These are phyloP conservation scores for Athalia cordata DNA, from an alignment of 2,888 invertebrate species.

Conservation along the genomic window DNA sequence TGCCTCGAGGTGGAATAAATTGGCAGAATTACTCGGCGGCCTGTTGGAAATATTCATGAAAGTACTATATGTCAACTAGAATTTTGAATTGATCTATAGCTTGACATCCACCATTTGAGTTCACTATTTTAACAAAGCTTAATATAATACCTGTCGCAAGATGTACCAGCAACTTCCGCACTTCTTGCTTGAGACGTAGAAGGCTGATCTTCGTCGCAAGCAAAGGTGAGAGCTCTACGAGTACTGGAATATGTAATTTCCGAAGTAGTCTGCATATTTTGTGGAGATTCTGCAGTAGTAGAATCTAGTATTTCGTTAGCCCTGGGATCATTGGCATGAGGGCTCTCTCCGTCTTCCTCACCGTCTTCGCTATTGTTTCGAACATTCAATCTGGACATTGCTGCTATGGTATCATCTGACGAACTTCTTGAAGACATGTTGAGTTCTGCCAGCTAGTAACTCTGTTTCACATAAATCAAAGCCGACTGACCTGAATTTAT, in stretches of 20 bases:
- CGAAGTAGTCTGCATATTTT: conserved; percentile 62
- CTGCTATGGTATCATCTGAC: conserved; percentile 59
- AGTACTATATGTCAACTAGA: conserved; percentile 9
- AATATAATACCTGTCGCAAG: conserved; percentile 58
- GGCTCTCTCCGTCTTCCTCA: conserved; percentile 53
- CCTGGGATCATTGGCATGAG: conserved; percentile 15
- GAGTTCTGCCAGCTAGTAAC: too few relatives aligned
- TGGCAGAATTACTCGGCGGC: conserved; percentile 65
- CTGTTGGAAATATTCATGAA: conserved; percentile 53
- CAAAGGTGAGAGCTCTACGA: conserved; percentile 62
- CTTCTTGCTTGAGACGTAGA: conserved; percentile 56
- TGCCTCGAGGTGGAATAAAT: conserved; percentile 59
- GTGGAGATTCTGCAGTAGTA: conserved; percentile 55
- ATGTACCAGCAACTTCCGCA: conserved; percentile 56
- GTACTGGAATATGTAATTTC: conserved; percentile 62
- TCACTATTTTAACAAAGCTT: too few relatives aligned
- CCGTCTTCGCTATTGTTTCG: conserved; percentile 57
- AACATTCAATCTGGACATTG: conserved; percentile 59
- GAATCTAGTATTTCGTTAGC: neutral
- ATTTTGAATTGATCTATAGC: neutral
- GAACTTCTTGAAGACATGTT: conserved; percentile 65
- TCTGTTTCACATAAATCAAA: too few relatives aligned
- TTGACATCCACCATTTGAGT: too few relatives aligned
- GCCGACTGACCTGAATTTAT: too few relatives aligned
- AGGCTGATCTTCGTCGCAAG: conserved; percentile 63